Base-by-base conservation (phyloP, 2,797 vertebrate genomes). In the Syngnathus acus region DNA sequence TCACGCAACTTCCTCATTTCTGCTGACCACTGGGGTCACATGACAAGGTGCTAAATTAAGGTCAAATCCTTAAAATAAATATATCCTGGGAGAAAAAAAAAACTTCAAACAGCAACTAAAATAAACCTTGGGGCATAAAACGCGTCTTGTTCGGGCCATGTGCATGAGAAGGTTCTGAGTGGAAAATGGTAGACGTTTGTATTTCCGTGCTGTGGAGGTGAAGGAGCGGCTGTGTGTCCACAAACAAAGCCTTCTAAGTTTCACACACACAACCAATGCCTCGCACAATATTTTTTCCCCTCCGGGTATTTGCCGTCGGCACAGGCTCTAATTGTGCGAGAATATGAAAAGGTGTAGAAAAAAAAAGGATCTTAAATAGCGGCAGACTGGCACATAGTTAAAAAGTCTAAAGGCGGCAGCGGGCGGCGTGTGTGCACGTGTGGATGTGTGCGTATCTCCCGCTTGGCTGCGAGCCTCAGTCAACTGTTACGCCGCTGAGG, bases 181-280 rank as follows among this genome's bases (percentile, higher is more conserved):
- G 72, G 84, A 82, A 89, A 90, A 89, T 85, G 68, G 80, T 71
- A 84, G 77, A 69, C 9, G 64, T 73, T 79, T 81, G 78, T 88
- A 77, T 84, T 78, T 82, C 62, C 73, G 43, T 80, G 72, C 66
- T 74, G 67, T 62, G 62, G 71, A 60, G 67, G 66, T 68, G 64
- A 71, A 80, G 81, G 81, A 71, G 64, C 45, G 72, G 73, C 77
- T 71, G 67, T 66, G 70, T 78, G 79, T 76, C 71, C 57, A 79
- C 62, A 82, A 84, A 91, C 87, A 91, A 82, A 86, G 77, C 76
- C 65, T 23, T 77, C 87, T 87, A 72, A 89, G 87, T 91, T 82
- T 74, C 58, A 71, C 32, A 21, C 2, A 75, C 70, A 72, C 72
- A 76, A 72, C 71, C 60, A 77, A 82, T 60, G 65, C 68, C 58